These are phyloP conservation scores for Sakesphorus luctuosus DNA, from an alignment of 2,113 vertebrate genomes.

Conservation along the genomic window DNA sequence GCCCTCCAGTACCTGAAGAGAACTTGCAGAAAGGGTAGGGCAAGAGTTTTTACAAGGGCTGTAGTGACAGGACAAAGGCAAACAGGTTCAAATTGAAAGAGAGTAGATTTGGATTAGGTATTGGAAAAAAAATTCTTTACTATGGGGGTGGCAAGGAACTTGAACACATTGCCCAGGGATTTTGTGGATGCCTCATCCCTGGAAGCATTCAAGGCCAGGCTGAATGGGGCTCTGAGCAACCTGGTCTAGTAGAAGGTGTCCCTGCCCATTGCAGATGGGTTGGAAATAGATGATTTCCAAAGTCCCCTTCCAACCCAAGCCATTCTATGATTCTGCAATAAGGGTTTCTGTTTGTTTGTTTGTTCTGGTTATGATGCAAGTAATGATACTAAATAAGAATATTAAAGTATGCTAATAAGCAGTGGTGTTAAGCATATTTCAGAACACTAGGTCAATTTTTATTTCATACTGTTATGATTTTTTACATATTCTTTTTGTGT, in stretches of 20 bases:
- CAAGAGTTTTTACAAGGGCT: background rate
- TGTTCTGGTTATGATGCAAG: background rate
- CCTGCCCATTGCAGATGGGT: background rate
- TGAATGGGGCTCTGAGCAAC: background rate
- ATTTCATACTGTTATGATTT: background rate
- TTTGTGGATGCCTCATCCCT: too few relatives aligned
- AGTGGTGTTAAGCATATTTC: background rate
- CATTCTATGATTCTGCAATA: background rate
- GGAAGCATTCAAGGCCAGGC: background rate
- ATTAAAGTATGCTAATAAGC: background rate
- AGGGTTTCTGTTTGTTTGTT: background rate
- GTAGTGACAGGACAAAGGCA: fast-evolving
- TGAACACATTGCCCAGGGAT: background rate
- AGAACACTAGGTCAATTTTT: background rate
- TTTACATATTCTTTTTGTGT: background rate
- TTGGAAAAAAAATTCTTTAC: background rate
- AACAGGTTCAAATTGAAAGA: background rate
- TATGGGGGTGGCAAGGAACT: background rate
- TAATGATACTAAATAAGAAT: background rate
- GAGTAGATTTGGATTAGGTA: background rate
- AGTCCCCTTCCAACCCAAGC: background rate
- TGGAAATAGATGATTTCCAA: background rate
- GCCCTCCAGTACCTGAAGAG: background rate
- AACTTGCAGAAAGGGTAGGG: background rate
- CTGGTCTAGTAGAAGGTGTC: background rate